Evolutionary conservation across 1,140 invertebrate genomes (phyloP).

Genomic region (Ceratoteleas bidentatus): DNA sequence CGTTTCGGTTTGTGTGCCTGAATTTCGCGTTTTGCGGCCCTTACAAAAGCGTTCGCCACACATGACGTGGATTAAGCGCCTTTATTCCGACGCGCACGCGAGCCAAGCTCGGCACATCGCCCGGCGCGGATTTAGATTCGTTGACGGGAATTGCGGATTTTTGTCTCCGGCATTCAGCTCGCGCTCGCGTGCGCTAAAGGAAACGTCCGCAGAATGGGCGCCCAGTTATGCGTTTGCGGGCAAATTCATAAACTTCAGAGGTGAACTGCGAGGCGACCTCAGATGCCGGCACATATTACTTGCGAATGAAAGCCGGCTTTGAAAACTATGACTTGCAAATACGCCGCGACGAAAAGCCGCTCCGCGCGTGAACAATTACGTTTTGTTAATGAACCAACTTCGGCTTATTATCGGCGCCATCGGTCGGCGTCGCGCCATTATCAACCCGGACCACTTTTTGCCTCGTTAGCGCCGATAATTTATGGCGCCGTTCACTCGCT

Average conservation of each 20-base stretch:
- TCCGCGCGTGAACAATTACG: constrained; percentile 72
- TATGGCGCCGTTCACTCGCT: too few relatives aligned
- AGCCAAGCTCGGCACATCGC: constrained; percentile 19
- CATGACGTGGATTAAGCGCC: constrained; percentile 50
- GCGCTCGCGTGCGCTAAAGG: constrained; percentile 52
- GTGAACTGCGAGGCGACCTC: constrained; percentile 32
- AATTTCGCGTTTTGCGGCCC: constrained; percentile 34
- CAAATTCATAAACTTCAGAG: constrained; percentile 75
- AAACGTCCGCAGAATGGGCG: constrained; percentile 55
- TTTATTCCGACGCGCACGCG: constrained; percentile 36
- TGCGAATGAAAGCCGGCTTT: constrained; percentile 69
- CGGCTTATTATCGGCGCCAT: constrained; percentile 45
- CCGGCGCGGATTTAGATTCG: constrained; percentile 46
- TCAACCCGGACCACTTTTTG: constrained; percentile 31
- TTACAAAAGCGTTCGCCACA: constrained; percentile 49
- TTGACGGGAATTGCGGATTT: constrained; percentile 64
- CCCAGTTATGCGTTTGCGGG: constrained; percentile 39
- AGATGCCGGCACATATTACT: constrained; percentile 53
- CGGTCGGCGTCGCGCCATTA: constrained; percentile 11
- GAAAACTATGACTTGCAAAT: constrained; percentile 76
- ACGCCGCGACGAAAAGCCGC: constrained; percentile 46
- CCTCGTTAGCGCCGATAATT: too few relatives aligned
- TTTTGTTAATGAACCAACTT: constrained; percentile 78
- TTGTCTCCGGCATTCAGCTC: constrained; percentile 39
- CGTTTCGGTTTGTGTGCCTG: constrained; percentile 30